Conservation (phyloP, 1,140 invertebrate genomes). For the Megalonaias nervosa region DNA sequence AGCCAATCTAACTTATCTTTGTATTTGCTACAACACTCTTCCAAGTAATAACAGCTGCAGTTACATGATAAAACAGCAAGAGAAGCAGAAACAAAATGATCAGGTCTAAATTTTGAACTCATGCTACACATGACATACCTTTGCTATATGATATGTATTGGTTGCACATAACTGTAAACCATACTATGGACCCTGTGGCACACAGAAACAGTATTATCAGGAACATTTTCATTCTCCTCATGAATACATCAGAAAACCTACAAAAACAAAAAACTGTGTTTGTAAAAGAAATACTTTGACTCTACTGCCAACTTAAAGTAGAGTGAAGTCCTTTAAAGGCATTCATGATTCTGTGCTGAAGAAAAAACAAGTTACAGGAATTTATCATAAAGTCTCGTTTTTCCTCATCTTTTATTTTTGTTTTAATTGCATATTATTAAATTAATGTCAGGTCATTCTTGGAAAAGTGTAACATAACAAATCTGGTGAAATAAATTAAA, state of each 20-base stretch:
- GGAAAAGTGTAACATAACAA: no score
- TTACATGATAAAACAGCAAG: no score
- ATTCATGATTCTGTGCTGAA: background rate
- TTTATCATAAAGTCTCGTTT: no score
- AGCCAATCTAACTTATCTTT: no score
- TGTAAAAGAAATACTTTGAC: background rate
- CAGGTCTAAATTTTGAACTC: background rate
- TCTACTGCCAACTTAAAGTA: background rate
- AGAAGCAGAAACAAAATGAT: no score
- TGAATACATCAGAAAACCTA: conserved; percentile 32
- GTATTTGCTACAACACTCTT: no score
- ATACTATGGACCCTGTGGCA: conserved; percentile 9
- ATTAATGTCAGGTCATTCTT: no score
- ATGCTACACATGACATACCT: conserved; percentile 2
- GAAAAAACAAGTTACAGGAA: no score
- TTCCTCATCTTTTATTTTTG: no score
- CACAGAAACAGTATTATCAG: conserved; percentile 28
- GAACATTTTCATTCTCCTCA: conserved; percentile 35
- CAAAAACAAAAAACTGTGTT: background rate
- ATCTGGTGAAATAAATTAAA: no score
- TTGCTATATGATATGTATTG: conserved; percentile 18
- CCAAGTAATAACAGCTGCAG: no score
- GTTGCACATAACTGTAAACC: conserved; percentile 32
- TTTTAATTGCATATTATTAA: no score
- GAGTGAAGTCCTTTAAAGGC: background rate